A percentile compares a stretch with the other conserved stretches of the same genome.
Evolutionary conservation across 2,113 vertebrate species (phyloP).

Genomic region (Pogonocichla stellata): DNA sequence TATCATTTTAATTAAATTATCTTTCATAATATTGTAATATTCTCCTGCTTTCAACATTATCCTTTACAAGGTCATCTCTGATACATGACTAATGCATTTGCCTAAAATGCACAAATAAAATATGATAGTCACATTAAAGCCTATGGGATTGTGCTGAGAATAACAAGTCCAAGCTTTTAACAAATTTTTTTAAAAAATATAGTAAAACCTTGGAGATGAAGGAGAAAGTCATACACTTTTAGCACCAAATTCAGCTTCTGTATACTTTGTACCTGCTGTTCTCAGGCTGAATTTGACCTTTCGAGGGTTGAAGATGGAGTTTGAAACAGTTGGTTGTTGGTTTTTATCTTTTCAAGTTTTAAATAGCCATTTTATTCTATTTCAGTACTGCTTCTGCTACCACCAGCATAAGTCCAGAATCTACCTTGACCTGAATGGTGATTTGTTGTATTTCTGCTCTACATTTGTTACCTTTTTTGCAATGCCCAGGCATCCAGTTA

Average conservation of each 20-base stretch:
- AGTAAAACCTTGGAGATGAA: slow-evolving; percentile 38
- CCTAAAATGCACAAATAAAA: slow-evolving; percentile 40
- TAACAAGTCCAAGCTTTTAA: slow-evolving; percentile 13
- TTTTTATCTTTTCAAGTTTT: not conserved
- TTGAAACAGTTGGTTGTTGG: not conserved
- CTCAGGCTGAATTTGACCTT: slow-evolving; percentile 31
- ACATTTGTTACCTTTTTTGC: accelerated
- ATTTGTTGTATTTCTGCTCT: not conserved
- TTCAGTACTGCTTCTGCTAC: not conserved
- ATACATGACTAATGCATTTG: slow-evolving; percentile 22
- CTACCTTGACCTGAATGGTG: not conserved
- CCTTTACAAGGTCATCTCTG: slow-evolving; percentile 29
- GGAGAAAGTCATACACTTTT: slow-evolving; percentile 25
- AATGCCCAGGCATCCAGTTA: not conserved
- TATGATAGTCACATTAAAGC: slow-evolving; percentile 45
- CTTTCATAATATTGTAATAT: not conserved
- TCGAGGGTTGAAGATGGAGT: not conserved
- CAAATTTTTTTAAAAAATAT: not conserved
- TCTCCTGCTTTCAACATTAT: not conserved
- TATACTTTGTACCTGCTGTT: slow-evolving; percentile 15
- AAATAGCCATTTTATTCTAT: not conserved
- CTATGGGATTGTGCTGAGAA: slow-evolving; percentile 16
- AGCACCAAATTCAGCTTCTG: slow-evolving; percentile 3
- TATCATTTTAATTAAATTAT: slow-evolving; percentile 53
- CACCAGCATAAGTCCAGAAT: not conserved